Evolutionary conservation across 2,113 vertebrate genomes (phyloP).

Genomic region (Numida meleagris): DNA sequence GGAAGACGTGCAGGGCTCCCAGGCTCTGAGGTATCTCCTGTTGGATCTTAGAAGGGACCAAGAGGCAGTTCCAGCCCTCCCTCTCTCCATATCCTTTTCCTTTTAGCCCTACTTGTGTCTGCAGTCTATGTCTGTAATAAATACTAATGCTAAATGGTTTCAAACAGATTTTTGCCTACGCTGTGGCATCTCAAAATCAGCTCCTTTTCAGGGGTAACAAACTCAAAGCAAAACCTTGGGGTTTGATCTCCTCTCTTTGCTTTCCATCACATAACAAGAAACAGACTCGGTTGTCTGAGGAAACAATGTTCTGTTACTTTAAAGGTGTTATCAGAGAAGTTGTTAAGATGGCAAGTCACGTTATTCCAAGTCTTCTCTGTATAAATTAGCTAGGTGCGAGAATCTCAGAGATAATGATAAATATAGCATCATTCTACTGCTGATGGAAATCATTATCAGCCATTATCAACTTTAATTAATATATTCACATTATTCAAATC

Average conservation of each 20-base stretch:
- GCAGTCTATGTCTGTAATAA: background rate
- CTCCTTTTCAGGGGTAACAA: background rate
- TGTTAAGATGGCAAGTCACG: slow-evolving; percentile 50
- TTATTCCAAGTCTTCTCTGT: slow-evolving; percentile 51
- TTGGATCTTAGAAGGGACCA: background rate
- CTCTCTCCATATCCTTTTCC: background rate
- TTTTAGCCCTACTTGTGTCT: background rate
- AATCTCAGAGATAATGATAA: slow-evolving; percentile 51
- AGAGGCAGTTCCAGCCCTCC: background rate
- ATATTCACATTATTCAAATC: slow-evolving; percentile 69
- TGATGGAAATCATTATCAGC: slow-evolving; percentile 61
- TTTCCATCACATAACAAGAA: background rate
- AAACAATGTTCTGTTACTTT: background rate
- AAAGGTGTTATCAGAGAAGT: background rate
- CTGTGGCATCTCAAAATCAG: background rate
- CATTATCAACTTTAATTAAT: slow-evolving; percentile 68
- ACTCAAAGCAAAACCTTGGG: background rate
- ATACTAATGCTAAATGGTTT: background rate
- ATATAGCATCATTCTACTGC: slow-evolving; percentile 40
- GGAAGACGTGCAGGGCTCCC: background rate
- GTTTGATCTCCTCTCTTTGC: background rate
- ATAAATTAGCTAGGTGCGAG: background rate
- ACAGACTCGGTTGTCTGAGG: background rate
- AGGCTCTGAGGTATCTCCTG: background rate
- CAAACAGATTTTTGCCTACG: background rate